Evolutionary conservation across 1,140 invertebrate species (phyloP).

Genomic region (Anastrepha ludens): DNA sequence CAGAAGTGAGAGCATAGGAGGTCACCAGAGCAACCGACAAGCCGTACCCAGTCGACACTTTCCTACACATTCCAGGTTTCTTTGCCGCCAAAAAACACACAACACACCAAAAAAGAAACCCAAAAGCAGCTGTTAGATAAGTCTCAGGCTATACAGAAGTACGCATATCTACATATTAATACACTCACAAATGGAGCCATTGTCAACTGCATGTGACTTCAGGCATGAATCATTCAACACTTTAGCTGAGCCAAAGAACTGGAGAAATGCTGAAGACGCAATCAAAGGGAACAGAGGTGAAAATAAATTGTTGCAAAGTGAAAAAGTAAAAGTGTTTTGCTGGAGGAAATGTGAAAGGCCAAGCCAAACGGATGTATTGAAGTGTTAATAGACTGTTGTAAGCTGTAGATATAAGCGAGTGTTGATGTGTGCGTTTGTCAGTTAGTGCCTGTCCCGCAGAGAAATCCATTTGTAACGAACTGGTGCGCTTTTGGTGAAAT

Average conservation of each 20-base stretch:
- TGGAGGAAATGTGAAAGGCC: neutral
- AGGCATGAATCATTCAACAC: conserved; percentile 35
- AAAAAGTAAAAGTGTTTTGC: conserved; percentile 37
- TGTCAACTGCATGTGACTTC: neutral
- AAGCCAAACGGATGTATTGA: neutral
- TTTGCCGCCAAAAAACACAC: no score
- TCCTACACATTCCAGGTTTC: neutral
- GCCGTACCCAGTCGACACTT: neutral
- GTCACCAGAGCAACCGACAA: neutral
- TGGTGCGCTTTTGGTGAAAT: no score
- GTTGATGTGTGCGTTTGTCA: no score
- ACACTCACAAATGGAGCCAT: neutral
- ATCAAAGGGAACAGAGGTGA: neutral
- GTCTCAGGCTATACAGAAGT: neutral
- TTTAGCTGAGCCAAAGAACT: conserved; percentile 3
- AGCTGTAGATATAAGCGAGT: neutral
- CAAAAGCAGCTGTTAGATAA: conserved; percentile 27
- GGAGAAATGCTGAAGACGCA: neutral
- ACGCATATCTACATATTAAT: neutral
- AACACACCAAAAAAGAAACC: neutral
- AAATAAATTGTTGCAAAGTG: conserved; percentile 4
- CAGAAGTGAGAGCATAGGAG: neutral
- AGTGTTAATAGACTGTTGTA: conserved; percentile 13
- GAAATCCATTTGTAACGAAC: no score
- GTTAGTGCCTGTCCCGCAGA: neutral